Percentiles rank a stretch among this genome's conserved stretches.
These are phyloP conservation scores for Anthopleura sola DNA, from an alignment of 64 coral and sea anemone species.

Conservation along the genomic window DNA sequence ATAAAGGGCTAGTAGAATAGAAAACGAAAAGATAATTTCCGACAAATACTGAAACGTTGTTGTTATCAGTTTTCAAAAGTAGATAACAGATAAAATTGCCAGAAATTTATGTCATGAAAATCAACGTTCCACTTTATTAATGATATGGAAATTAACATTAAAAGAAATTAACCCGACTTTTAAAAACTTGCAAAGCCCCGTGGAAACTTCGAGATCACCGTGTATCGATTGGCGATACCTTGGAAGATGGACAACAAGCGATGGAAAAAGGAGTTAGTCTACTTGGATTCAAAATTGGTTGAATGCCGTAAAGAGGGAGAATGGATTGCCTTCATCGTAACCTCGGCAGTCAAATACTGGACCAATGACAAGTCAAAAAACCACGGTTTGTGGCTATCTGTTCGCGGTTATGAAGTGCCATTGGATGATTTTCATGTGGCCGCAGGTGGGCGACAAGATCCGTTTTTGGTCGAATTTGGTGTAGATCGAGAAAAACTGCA, in stretches of 20 bases:
- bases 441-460: slow-evolving; percentile 88
- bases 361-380: slow-evolving; percentile 65
- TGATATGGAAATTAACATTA: too few relatives aligned
- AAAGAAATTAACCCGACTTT: too few relatives aligned
- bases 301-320: slow-evolving; percentile 68
- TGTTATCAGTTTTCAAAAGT: too few relatives aligned
- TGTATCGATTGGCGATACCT: slow-evolving; percentile 54
- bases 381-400: slow-evolving; percentile 73
- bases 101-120: too few relatives aligned
- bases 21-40: too few relatives aligned
- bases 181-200: slow-evolving; percentile 10
- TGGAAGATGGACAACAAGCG: slow-evolving; percentile 42
- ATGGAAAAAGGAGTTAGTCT: slow-evolving; percentile 67
- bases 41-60: too few relatives aligned
- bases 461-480: slow-evolving; percentile 76
- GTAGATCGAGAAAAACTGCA: slow-evolving; percentile 41
- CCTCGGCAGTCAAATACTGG: slow-evolving; percentile 68
- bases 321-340: slow-evolving; percentile 81
- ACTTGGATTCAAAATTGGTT: slow-evolving; percentile 29
- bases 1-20: too few relatives aligned
- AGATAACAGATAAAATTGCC: too few relatives aligned
- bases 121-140: too few relatives aligned
- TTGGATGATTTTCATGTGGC: slow-evolving; percentile 81
- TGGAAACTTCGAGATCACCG: slow-evolving; percentile 58
- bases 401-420: slow-evolving; percentile 45